A percentile compares a stretch with the other conserved stretches of the same genome.
phyloP scores from a whole-genome alignment of 2,113 vertebrate species.

The Megatriorchis doriae region DNA sequence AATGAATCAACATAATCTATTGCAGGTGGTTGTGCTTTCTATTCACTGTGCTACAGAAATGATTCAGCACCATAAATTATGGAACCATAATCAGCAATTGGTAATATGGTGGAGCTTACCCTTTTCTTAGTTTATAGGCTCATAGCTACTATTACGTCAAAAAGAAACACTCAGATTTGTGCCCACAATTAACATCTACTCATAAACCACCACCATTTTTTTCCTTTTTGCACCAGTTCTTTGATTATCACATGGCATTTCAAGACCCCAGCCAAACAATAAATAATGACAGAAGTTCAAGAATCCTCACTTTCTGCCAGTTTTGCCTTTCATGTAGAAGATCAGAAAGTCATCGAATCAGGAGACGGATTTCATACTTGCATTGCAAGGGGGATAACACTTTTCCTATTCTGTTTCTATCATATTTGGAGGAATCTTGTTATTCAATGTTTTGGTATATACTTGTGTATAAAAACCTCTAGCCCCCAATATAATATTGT shows the following conservation, averaged over 20 bases:
- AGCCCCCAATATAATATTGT: neutral
- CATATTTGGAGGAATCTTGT: neutral
- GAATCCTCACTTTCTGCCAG: neutral
- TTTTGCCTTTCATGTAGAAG: neutral
- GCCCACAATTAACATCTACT: neutral
- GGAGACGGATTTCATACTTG: neutral
- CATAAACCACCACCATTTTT: neutral
- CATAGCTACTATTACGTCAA: neutral
- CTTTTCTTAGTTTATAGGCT: neutral
- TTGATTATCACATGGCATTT: neutral
- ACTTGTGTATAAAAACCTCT: neutral
- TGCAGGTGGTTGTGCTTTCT: conserved; percentile 1
- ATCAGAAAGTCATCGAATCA: neutral
- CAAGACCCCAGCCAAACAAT: neutral
- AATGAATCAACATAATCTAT: conserved; percentile 52
- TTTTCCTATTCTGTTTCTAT: neutral
- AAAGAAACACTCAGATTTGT: neutral
- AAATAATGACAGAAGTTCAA: neutral
- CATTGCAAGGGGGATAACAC: neutral
- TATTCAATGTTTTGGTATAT: neutral
- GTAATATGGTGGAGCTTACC: neutral
- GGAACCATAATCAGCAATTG: neutral
- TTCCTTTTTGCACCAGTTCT: neutral
- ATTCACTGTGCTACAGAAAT: neutral
- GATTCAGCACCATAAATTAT: conserved; percentile 34